Conservation (phyloP, 2,113 vertebrate species). For the Ranitomeya imitator region DNA sequence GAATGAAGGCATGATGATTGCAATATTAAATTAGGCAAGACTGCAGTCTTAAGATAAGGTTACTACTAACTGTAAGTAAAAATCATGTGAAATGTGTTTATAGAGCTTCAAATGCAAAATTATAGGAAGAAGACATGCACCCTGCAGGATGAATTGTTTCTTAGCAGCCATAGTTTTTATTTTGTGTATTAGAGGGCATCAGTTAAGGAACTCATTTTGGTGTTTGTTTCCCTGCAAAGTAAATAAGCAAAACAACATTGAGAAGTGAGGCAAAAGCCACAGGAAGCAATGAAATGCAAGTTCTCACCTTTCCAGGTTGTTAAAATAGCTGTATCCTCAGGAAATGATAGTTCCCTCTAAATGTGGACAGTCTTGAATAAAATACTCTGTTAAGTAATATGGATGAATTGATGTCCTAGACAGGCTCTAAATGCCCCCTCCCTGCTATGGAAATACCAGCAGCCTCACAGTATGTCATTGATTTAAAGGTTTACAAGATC, state of each 20-base stretch:
- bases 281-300: constrained; percentile 8
- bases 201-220: constrained; percentile 4
- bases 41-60: no score
- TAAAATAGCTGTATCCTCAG: not conserved
- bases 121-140: not conserved
- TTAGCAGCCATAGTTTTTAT: not conserved
- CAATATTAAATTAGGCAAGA: no score
- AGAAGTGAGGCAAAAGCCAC: constrained; percentile 4
- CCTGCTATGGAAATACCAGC: not conserved
- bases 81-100: no score
- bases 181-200: not conserved
- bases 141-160: not conserved
- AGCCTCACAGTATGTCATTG: not conserved
- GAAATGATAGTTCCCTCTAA: not conserved
- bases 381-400: not conserved
- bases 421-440: not conserved
- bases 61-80: no score
- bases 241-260: not conserved
- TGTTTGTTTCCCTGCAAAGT: constrained; percentile 28
- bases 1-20: no score
- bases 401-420: not conserved
- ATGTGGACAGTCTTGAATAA: constrained; percentile 1
- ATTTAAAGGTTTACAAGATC: not conserved
- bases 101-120: not conserved
- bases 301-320: constrained; percentile 22